Base-by-base conservation (phyloP, 1,140 invertebrate genomes). In the Drosophila orena region DNA sequence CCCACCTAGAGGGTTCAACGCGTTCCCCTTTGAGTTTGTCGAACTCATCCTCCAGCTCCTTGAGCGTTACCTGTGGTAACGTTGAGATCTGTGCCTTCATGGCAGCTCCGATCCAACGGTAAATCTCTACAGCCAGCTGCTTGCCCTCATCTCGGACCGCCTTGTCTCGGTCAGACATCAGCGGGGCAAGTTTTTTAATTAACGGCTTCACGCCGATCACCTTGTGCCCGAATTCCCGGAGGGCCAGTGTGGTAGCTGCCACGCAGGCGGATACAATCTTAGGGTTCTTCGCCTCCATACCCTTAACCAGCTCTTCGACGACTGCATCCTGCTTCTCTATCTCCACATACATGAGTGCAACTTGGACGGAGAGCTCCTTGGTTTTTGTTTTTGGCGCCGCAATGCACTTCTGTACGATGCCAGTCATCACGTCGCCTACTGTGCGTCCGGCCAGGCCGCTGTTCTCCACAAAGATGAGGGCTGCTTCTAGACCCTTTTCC, bases 401-500 rank as follows among this genome's bases (percentile, higher is more conserved):
- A 60, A 99, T 95, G 92, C 98, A 98, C 93, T 99, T 99, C 40
- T 95, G 94, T 0, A 99, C 96, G 68, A 99, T 95, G 15, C 97
- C 97, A 46, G 94, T 94, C 94, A 99, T 96, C 3, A 99, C 97
- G 93, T 99, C 98, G 22, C 95, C 95, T 3, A 96, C 96, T 40
- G 97, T 97, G 92, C 97, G 98, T 60, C 96, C 96, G 73, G 97
- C 97, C 77, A 94, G 92, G 4, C 95, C 95, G 79, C 97, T 97
- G 93, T 98, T 98, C 92, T 98, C 97, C 0, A 98, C 95, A 93
- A 96, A 99, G 15, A 96, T 96, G 22, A 98, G 92, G 2, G 97
- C 96, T 14, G 98, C 97, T 92, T 99, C 98, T 68, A 99, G 92
- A 27, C 97, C 98, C 94, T 98, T 99, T 92, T 99, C 98, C 93